A percentile compares a stretch with the other conserved stretches of the same genome.
These are phyloP conservation scores for Drosophila borealis DNA, from an alignment of 2,888 invertebrate genomes.

Conservation along the genomic window DNA sequence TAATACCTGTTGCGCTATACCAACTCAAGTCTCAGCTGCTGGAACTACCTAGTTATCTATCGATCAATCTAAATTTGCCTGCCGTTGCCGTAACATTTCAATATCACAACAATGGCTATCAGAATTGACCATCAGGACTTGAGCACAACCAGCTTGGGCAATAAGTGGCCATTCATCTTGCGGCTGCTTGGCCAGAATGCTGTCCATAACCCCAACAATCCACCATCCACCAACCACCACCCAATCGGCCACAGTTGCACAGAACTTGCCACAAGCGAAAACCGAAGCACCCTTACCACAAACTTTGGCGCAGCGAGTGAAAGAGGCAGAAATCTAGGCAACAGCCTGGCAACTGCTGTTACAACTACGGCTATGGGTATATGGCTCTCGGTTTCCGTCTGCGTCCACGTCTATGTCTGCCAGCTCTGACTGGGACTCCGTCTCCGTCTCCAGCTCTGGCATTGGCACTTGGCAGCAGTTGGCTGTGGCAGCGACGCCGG, in stretches of 20 bases:
- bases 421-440: not conserved
- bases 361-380: constrained; percentile 39
- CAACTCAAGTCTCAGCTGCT: not conserved
- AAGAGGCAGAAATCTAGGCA: constrained; percentile 37
- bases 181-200: constrained; percentile 39
- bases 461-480: constrained; percentile 71
- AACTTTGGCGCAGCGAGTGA: constrained; percentile 45
- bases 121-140: constrained; percentile 37
- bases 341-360: constrained; percentile 51
- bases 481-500: constrained; percentile 61
- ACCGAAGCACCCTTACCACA: constrained; percentile 61
- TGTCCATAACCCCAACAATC: constrained; percentile 1
- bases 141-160: constrained; percentile 53
- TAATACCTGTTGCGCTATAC: not conserved
- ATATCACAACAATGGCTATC: constrained; percentile 32
- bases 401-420: constrained; percentile 2
- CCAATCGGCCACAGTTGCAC: constrained; percentile 17
- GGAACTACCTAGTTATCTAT: not conserved
- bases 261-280: constrained; percentile 59
- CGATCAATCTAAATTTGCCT: constrained; percentile 30
- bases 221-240: not conserved
- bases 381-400: constrained; percentile 20
- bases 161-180: constrained; percentile 77
- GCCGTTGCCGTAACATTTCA: constrained; percentile 22
- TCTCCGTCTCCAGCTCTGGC: constrained; percentile 18